Base-by-base conservation (phyloP, 2,888 invertebrate genomes). In the Athalia rosae region DNA sequence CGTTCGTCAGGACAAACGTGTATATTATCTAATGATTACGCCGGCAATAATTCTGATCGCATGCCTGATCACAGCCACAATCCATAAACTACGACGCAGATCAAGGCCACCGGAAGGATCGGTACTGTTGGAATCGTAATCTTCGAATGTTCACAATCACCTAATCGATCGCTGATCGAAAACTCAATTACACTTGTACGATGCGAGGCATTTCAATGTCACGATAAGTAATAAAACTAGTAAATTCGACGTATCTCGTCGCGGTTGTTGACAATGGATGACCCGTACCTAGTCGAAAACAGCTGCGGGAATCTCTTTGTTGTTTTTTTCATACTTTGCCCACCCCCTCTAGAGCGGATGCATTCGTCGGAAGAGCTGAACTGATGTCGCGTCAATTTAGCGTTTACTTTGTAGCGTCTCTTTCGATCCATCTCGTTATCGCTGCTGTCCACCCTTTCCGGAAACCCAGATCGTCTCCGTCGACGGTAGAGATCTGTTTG, bases 401-500 rank as follows among this genome's bases (percentile, higher is more conserved):
- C 66, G 47, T 66, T 45, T 28, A 28, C 4, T 28, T 53, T 56
- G 45, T 43, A 56, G 8, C 58, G 71, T 15, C n/a, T 45, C 15
- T 71, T 58, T 8, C 13, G 13, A 43, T 58, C 58, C 5, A 7
- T 9, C 3, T 48, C n/a, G 28, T 28, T 67, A 41, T 28, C 6
- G 41, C 53, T 11, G 67, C 67, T 45, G 13, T n/a, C 6, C 6
- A n/a, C 8, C 8, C 59, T 11, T 13, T 7, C 7, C 11, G n/a
- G 11, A 4, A 6, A 41, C 13, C 67, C 11, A 3, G 3, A 3
- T 9, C 7, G 8, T 50, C 7, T 50, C 41, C 4, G n/a, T n/a
- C 71, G 71, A 15, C n/a, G 43, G 43, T 11, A 4, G 13, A 15
- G 50, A 6, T 50, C 67, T n/a, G 58, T 71, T 13, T 67, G 67